Evolutionary conservation across 2,888 invertebrate species (phyloP), one percentile per base, ranked within the genome.

Genomic region (Adelognathus sp.): DNA sequence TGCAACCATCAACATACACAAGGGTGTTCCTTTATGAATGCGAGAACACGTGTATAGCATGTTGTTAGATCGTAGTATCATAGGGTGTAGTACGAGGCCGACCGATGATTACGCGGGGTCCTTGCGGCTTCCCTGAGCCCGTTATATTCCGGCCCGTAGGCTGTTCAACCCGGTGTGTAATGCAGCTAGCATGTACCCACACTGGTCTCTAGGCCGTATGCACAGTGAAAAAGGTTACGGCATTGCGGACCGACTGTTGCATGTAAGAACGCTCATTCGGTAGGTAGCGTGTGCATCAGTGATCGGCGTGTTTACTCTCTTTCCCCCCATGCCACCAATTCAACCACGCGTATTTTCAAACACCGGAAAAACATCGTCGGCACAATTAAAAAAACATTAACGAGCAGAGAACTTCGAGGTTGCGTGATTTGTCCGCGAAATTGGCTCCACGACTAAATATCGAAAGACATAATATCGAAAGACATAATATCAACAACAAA

Each of bases 61-160:
- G 31, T 31, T 14, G 31, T 44, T 31, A 63, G 63, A 31, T 31
- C 16, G 31, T 16, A 63, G 29, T 29, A 63, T 63, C 31, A n/a
- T n/a, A 50, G 21, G 50, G 63, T 61, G 41, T 27, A 18, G 11
- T 61, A 61, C 27, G 16, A 27, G 24, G 16, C 16, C 61, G 16
- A 27, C 16, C 24, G 16, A 50, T 29, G 44, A 16, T 44, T 11
- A 39, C 60, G 39, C 18, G 41, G 31, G 31, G 63, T 63, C 27
- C 31, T 63, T 61, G 61, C 29, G 61, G 61, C 41, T 29, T 61
- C 27, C 18, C 16, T 27, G 16, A 7, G n/a, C 14, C 63, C 63
- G 63, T 63, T 63, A 63, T 63, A 63, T 63, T 63, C 44, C 44
- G 31, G 31, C 63, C 44, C 21, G 24, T 24, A 24, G 50, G 11